These are phyloP conservation scores for Alligator mississippiensis DNA, from an alignment of 2,113 vertebrate species.

Conservation along the genomic window DNA sequence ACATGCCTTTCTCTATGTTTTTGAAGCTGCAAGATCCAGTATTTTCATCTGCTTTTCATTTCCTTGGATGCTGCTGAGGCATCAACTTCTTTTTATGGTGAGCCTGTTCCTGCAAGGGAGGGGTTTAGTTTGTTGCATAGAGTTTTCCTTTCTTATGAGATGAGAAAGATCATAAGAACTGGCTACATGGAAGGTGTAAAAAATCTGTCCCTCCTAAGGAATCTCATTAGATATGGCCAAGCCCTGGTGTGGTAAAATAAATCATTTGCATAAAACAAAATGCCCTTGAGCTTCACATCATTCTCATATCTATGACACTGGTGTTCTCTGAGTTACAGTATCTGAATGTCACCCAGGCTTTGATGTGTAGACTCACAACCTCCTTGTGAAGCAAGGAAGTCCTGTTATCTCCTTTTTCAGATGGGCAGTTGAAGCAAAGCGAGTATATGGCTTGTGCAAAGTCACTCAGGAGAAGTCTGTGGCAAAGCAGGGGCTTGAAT, in stretches of 20 bases:
- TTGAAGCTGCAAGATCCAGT: not conserved
- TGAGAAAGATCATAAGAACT: not conserved
- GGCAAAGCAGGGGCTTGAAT: rapidly evolving
- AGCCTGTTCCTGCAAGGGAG: not conserved
- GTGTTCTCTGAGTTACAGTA: not conserved
- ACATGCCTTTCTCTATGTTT: not conserved
- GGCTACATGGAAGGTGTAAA: not conserved
- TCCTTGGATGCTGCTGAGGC: constrained; percentile 29
- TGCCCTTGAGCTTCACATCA: rapidly evolving
- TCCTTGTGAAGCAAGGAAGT: not conserved
- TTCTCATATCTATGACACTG: not conserved
- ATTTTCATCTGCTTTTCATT: constrained; percentile 61
- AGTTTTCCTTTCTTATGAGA: constrained; percentile 15
- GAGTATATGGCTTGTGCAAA: not conserved
- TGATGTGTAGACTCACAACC: rapidly evolving
- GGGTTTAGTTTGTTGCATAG: constrained; percentile 12
- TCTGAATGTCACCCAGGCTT: rapidly evolving
- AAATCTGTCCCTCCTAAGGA: not conserved
- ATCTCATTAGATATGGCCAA: constrained; percentile 7
- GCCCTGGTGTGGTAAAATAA: constrained; percentile 54
- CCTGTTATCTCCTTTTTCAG: not conserved
- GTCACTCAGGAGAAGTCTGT: not conserved
- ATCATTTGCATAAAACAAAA: not conserved
- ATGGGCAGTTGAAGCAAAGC: not conserved
- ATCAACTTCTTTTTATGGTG: constrained; percentile 24